A percentile compares a stretch with the other conserved stretches of the same genome.
Conservation (phyloP, 2,888 invertebrate species). For the Pachliopta kotzebuea region DNA sequence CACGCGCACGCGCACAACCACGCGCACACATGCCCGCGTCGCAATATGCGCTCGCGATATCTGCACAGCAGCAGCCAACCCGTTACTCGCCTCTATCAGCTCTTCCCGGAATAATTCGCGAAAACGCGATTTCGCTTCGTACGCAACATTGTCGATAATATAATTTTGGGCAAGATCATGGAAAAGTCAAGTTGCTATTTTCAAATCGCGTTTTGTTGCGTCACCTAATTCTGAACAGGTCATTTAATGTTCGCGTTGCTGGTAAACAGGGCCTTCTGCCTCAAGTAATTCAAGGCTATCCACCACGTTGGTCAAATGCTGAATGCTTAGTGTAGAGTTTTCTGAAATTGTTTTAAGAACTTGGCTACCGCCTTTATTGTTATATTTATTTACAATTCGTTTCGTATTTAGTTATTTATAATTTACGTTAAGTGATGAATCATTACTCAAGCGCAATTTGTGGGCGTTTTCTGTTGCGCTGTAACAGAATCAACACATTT, state of each 20-base stretch:
- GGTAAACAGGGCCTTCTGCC: no score
- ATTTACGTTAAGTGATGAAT: conserved; percentile 12
- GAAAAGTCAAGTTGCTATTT: conserved; percentile 60
- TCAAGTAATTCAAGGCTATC: no score
- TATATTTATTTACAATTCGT: conserved; percentile 5
- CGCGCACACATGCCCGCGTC: conserved; percentile 39
- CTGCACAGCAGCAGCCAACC: conserved; percentile 71
- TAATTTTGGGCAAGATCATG: conserved; percentile 69
- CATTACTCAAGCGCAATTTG: conserved; percentile 17
- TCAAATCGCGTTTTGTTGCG: conserved; percentile 34
- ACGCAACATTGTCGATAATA: conserved; percentile 49
- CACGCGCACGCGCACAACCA: conserved; percentile 31
- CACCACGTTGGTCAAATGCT: no score
- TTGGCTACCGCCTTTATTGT: neutral
- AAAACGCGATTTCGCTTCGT: conserved; percentile 65
- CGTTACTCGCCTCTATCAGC: conserved; percentile 72
- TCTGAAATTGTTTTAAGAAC: neutral
- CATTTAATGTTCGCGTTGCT: no score
- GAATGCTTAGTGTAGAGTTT: no score
- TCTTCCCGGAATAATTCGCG: conserved; percentile 74
- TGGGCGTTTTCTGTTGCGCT: neutral
- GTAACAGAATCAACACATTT: neutral
- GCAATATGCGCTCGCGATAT: conserved; percentile 55
- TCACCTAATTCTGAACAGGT: conserved; percentile 9
- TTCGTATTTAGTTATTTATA: conserved; percentile 14